Conservation (phyloP, 2,113 vertebrate genomes). For the Polypterus bichir region DNA sequence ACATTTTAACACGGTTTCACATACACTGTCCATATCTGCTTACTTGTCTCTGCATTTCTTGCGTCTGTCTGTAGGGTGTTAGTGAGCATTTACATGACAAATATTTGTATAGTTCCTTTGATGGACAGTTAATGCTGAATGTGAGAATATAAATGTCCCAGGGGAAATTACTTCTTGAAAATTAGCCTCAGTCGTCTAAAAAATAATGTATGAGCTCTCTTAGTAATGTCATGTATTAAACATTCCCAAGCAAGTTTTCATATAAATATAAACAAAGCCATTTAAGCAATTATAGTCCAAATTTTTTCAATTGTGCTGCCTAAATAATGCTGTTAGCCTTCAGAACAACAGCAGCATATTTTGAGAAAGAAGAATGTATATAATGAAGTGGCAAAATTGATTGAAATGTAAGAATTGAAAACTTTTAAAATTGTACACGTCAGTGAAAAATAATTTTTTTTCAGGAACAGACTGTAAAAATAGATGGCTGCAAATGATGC, state of each 20-base stretch:
- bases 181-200: slow-evolving; percentile 54
- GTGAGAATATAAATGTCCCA: slow-evolving; percentile 61
- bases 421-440: too few relatives aligned
- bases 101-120: slow-evolving; percentile 50
- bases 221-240: slow-evolving; percentile 35
- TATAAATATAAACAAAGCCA: neutral
- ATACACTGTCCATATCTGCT: too few relatives aligned
- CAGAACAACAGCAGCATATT: too few relatives aligned
- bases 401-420: too few relatives aligned
- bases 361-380: too few relatives aligned
- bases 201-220: slow-evolving; percentile 45
- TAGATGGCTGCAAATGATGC: too few relatives aligned
- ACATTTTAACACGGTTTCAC: too few relatives aligned
- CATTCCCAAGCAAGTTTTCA: slow-evolving; percentile 22
- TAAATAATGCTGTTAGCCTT: too few relatives aligned
- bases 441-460: too few relatives aligned
- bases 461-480: too few relatives aligned
- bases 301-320: neutral
- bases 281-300: neutral
- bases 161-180: slow-evolving; percentile 49
- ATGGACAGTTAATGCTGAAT: slow-evolving; percentile 60
- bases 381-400: too few relatives aligned
- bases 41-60: too few relatives aligned
- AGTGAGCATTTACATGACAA: slow-evolving; percentile 16
- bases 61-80: neutral